phyloP scores from a whole-genome alignment of 2,113 vertebrate genomes.

The Todiramphus chloris region DNA sequence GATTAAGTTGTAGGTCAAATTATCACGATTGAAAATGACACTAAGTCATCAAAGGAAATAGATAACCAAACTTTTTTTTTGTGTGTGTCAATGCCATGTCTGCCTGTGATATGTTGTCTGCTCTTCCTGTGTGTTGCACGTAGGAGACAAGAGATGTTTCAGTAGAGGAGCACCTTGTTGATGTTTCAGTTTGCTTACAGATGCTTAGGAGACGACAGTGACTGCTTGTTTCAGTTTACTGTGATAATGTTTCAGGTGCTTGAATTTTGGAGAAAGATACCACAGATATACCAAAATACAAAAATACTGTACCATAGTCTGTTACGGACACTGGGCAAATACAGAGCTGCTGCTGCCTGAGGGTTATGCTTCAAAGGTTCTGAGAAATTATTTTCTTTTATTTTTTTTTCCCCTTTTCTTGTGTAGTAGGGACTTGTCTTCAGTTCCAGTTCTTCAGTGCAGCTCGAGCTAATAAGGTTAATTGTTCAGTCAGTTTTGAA shows the following conservation, averaged over 20 bases:
- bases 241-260: neutral
- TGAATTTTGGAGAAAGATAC: neutral
- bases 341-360: neutral
- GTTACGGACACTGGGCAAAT: neutral
- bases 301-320: neutral
- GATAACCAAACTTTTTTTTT: neutral
- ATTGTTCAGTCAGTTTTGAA: neutral
- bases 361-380: neutral
- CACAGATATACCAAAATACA: neutral
- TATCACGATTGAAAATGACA: neutral
- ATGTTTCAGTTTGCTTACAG: neutral
- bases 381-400: neutral
- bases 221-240: neutral
- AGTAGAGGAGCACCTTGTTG: neutral
- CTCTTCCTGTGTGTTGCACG: neutral
- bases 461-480: slow-evolving; percentile 17
- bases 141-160: neutral
- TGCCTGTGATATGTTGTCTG: neutral
- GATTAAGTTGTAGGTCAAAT: neutral
- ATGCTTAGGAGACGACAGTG: neutral
- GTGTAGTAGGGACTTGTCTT: neutral
- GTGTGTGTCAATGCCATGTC: neutral
- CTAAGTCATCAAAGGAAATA: neutral
- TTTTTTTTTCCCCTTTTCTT: neutral
- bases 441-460: slow-evolving; percentile 5